phyloP scores from a whole-genome alignment of 2,113 vertebrate genomes.

The Coptodon bakossiorum region DNA sequence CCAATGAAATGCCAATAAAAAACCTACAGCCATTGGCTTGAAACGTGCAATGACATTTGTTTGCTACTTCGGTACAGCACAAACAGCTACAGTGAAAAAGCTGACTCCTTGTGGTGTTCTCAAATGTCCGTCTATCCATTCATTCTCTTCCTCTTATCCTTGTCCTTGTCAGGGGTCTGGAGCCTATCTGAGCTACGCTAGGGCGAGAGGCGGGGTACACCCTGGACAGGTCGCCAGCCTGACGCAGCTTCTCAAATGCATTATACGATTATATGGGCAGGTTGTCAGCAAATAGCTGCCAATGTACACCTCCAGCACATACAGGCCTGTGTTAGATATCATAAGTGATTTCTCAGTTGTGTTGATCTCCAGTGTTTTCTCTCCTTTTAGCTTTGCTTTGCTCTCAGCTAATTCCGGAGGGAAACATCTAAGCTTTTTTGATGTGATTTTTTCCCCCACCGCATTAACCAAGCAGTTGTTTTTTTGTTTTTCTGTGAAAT shows the following conservation, averaged over 20 bases:
- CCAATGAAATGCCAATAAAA: neutral
- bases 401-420: neutral
- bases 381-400: neutral
- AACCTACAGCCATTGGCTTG: neutral
- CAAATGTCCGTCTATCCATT: neutral
- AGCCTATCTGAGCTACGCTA: neutral
- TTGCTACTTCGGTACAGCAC: neutral
- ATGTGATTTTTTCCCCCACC: neutral
- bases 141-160: neutral
- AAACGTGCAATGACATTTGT: neutral
- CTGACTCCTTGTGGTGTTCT: neutral
- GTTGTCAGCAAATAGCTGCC: neutral
- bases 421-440: neutral
- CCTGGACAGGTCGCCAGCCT: neutral
- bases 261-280: neutral
- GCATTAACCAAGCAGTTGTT: neutral
- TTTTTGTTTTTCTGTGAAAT: neutral
- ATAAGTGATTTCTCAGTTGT: neutral
- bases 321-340: neutral
- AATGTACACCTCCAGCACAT: neutral
- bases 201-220: neutral
- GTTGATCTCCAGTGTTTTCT: neutral
- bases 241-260: accelerated
- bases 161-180: neutral
- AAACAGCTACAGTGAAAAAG: neutral